Evolutionary conservation across 2,888 invertebrate genomes (phyloP), one percentile per base, ranked within the genome.

Genomic region (Polymixis lichenea): DNA sequence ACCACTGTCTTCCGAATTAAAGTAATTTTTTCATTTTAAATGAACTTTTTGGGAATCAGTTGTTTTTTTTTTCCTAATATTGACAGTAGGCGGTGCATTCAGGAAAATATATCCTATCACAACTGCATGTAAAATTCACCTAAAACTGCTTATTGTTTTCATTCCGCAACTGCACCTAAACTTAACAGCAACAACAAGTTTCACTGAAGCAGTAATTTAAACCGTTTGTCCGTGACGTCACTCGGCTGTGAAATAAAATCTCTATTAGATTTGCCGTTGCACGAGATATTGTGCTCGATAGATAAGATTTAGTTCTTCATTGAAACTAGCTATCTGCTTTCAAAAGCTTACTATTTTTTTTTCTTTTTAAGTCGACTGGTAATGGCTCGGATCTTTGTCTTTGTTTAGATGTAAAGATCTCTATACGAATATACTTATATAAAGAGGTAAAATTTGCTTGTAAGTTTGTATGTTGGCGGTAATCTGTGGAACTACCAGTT

Each of bases 221-320:
- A 75, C 65, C 72, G 70, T 58, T 82, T 71, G 51, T 60, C 68
- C 28, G 32, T 75, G 79, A 79, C 70, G 75, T 75, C 70, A 72
- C 70, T 70, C 49, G 58, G 17, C 69, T 17, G 8, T 28, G 62
- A 75, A 83, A 75, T 83, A 79, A 62, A 83, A 67, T 67, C 60
- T 75, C 70, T 75, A 75, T 79, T 82, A 70, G 58, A 66, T 79
- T 64, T 49, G 51, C 22, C 68, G 49, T 38, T 32, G 49, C n/a
- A n/a, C n/a, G 38, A 77, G 80, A 60, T 67, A 49, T 65, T 65
- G 55, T 60, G 17, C 74, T 69, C 3, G 22, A 15, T 38, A 68
- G 38, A 64, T 60, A n/a, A 46, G 53, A 58, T 73, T 72, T 56
- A 51, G 38, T 32, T 64, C 46, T 68, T 53, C 13, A 49, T 28